Conservation (phyloP, 1,140 invertebrate genomes). For the Coenobita brevimanus region DNA sequence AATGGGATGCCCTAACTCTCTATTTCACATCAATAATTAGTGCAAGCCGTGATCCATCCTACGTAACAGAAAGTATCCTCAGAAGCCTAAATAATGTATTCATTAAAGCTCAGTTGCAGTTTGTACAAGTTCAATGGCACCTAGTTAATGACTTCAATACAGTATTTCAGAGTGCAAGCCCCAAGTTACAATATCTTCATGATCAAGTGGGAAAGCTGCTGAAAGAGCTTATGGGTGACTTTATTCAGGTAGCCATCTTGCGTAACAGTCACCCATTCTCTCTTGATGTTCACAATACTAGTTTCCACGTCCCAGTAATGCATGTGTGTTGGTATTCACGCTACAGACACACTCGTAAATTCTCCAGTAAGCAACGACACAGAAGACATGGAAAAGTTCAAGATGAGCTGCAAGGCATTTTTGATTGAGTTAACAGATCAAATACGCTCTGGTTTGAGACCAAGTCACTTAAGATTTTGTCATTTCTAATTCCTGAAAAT, state of each 20-base stretch:
- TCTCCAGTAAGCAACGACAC: constrained; percentile 5
- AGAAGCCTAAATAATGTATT: neutral
- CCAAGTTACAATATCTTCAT: constrained; percentile 27
- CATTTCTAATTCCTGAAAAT: constrained; percentile 28
- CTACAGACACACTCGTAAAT: constrained; percentile 28
- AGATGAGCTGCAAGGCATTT: constrained; percentile 25
- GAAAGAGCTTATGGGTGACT: constrained; percentile 23
- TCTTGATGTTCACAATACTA: constrained; percentile 26
- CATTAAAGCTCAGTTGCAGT: no score
- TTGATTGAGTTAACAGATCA: constrained; percentile 20
- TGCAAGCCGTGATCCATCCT: constrained; percentile 14
- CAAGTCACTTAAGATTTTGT: constrained; percentile 23
- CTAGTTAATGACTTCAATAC: no score
- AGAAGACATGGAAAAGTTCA: constrained; percentile 15
- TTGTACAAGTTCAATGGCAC: no score
- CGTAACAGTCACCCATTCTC: constrained; percentile 18
- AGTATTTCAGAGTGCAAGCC: neutral
- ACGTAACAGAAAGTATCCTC: constrained; percentile 8
- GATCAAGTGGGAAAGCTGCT: constrained; percentile 12
- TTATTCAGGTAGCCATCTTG: constrained; percentile 18
- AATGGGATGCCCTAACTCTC: constrained; percentile 48
- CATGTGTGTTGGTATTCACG: constrained; percentile 5
- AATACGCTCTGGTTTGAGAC: constrained; percentile 19
- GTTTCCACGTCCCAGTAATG: constrained; percentile 16
- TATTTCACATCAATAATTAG: constrained; percentile 33